A percentile compares a stretch with the other conserved stretches of the same genome.
These are phyloP conservation scores for Caenorhabditis wallacei DNA, from an alignment of 2,888 invertebrate genomes.

Conservation along the genomic window DNA sequence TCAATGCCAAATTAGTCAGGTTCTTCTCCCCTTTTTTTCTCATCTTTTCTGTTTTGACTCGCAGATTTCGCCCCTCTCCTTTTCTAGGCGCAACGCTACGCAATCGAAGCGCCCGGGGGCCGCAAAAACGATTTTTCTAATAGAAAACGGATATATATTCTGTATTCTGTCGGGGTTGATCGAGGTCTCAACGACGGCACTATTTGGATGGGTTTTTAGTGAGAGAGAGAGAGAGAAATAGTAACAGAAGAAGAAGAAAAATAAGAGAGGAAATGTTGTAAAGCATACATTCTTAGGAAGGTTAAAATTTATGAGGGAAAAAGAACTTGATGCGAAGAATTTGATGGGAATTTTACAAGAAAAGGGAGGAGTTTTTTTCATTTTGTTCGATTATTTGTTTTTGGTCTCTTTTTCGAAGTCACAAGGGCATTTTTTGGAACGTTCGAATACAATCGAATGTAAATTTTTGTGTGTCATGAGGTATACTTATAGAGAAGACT, in stretches of 20 bases:
- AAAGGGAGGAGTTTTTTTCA: slow-evolving; percentile 19
- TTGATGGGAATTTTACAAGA: slow-evolving; percentile 23
- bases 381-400: slow-evolving; percentile 7
- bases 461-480: background rate
- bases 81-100: slow-evolving; percentile 14
- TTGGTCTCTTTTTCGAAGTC: slow-evolving; percentile 8
- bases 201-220: slow-evolving; percentile 3
- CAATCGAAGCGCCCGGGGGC: slow-evolving; percentile 11
- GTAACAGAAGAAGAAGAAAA: background rate
- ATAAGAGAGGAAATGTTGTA: slow-evolving; percentile 37
- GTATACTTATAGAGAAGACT: too few species aligned
- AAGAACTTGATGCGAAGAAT: slow-evolving; percentile 22
- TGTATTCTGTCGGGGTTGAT: slow-evolving; percentile 11
- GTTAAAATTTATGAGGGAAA: slow-evolving; percentile 61
- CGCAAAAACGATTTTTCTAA: slow-evolving; percentile 55
- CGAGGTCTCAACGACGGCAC: slow-evolving; percentile 14
- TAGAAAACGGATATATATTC: slow-evolving; percentile 53
- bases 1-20: slow-evolving; percentile 64
- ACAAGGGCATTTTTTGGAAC: background rate
- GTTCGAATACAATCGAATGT: background rate
- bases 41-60: slow-evolving; percentile 49
- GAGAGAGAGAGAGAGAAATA: background rate
- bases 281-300: slow-evolving; percentile 57
- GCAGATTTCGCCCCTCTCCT: slow-evolving; percentile 30
- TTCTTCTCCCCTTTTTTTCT: slow-evolving; percentile 22